Conservation (phyloP, 2,797 vertebrate genomes). For the Peromyscus melanophrys region DNA sequence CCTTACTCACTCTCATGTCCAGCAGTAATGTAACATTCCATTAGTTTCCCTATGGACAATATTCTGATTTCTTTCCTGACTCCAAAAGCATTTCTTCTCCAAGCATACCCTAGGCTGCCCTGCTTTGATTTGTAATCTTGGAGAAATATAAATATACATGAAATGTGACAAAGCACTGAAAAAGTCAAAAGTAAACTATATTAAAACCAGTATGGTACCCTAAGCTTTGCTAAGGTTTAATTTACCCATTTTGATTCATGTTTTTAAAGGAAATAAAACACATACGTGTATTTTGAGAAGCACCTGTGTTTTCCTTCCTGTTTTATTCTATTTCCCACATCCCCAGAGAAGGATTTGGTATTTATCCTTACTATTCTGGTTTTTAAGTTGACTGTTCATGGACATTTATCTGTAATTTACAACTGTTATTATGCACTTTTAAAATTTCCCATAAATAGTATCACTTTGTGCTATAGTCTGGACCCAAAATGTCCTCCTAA, state of each 20-base stretch:
- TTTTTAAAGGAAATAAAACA: conserved; percentile 25
- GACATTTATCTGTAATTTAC: not conserved
- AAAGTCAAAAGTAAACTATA: not conserved
- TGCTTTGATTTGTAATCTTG: not conserved
- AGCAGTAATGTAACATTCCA: not conserved
- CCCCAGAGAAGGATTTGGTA: not conserved
- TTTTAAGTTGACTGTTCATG: not conserved
- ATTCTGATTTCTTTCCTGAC: not conserved
- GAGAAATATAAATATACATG: not conserved
- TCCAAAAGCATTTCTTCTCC: not conserved
- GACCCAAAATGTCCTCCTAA: not conserved
- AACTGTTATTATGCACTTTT: not conserved
- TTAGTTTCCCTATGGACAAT: not conserved
- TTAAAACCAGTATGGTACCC: not conserved
- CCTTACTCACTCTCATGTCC: not conserved
- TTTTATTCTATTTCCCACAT: not conserved
- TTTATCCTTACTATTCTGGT: not conserved
- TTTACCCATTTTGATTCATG: conserved; percentile 7
- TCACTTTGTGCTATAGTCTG: not conserved
- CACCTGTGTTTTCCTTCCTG: not conserved
- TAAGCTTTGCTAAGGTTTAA: conserved; percentile 24
- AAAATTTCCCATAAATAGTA: not conserved
- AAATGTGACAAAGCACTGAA: not conserved
- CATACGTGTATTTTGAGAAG: not conserved
- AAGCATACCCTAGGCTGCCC: not conserved